phyloP scores from a whole-genome alignment of 2,888 invertebrate species.

The Tiphia femorata region DNA sequence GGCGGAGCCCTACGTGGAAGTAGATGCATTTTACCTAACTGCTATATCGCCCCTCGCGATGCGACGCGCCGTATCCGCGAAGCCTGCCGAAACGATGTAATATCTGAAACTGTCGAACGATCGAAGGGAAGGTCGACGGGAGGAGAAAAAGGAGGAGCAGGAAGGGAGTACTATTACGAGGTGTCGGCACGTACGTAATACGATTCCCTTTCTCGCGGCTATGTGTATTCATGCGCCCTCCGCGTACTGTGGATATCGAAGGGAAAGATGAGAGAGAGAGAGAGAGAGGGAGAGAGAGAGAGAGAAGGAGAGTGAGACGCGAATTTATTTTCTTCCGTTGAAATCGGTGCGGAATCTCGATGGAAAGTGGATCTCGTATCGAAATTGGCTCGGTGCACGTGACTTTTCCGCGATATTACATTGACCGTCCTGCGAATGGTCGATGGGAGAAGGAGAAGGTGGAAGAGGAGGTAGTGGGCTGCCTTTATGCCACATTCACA shows the following conservation, averaged over 20 bases:
- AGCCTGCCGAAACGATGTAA: conserved; percentile 24
- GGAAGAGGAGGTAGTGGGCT: too few relatives aligned
- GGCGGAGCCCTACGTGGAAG: too few relatives aligned
- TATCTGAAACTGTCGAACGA: conserved; percentile 26
- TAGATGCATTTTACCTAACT: too few relatives aligned
- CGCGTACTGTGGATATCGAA: not conserved
- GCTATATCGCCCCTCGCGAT: too few relatives aligned
- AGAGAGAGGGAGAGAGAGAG: not conserved
- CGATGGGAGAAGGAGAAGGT: too few relatives aligned
- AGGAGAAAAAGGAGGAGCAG: too few relatives aligned
- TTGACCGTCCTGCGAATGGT: conserved; percentile 6
- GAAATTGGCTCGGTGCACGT: conserved; percentile 11
- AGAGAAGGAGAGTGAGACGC: conserved; percentile 10
- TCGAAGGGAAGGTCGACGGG: too few relatives aligned
- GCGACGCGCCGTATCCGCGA: too few relatives aligned
- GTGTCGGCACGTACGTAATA: conserved; percentile 26
- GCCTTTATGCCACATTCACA: conserved; percentile 9
- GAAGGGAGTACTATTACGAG: conserved; percentile 36
- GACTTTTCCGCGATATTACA: conserved; percentile 6
- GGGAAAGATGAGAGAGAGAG: not conserved
- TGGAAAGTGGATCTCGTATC: conserved; percentile 26
- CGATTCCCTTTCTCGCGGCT: conserved; percentile 26
- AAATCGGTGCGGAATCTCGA: conserved; percentile 29
- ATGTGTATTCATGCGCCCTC: conserved; percentile 9
- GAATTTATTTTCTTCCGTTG: conserved; percentile 32